Evolutionary conservation across 2,113 vertebrate genomes (phyloP).

Genomic region (Mesitornis unicolor): DNA sequence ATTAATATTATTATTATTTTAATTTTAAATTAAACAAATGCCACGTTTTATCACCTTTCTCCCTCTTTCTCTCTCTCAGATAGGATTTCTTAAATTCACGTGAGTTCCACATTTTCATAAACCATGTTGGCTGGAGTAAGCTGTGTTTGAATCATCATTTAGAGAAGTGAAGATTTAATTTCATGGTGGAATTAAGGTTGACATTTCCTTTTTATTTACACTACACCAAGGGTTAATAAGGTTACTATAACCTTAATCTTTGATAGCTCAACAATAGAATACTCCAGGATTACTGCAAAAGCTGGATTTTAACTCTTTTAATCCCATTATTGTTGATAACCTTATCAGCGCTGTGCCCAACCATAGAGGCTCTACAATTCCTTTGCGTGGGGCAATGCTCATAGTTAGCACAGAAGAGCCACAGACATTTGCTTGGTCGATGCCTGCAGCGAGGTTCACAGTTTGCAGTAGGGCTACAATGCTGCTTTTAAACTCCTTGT

Average conservation of each 20-base stretch:
- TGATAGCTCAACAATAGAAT: constrained; percentile 49
- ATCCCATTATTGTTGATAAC: constrained; percentile 62
- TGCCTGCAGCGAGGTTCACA: constrained; percentile 64
- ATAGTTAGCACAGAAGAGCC: not conserved
- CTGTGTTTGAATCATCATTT: constrained; percentile 42
- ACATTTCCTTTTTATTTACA: constrained; percentile 70
- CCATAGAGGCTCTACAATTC: not conserved
- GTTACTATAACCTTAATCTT: constrained; percentile 71
- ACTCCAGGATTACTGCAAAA: constrained; percentile 48
- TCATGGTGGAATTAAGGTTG: constrained; percentile 63
- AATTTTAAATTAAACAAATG: not conserved
- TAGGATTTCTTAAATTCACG: not conserved
- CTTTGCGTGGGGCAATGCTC: not conserved
- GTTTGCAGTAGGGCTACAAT: constrained; percentile 51
- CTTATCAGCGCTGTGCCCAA: not conserved
- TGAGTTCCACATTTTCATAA: not conserved
- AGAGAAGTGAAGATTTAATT: constrained; percentile 64
- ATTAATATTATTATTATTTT: not conserved
- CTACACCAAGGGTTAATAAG: constrained; percentile 70
- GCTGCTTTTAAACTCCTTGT: constrained; percentile 62
- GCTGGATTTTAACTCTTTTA: constrained; percentile 71
- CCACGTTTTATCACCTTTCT: not conserved
- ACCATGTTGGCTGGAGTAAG: not conserved
- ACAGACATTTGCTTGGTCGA: constrained; percentile 44
- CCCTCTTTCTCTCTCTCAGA: not conserved